Evolutionary conservation across 1,140 invertebrate species (phyloP), one percentile per base, ranked within the genome.

Genomic region (Drosophila fuyamai): DNA sequence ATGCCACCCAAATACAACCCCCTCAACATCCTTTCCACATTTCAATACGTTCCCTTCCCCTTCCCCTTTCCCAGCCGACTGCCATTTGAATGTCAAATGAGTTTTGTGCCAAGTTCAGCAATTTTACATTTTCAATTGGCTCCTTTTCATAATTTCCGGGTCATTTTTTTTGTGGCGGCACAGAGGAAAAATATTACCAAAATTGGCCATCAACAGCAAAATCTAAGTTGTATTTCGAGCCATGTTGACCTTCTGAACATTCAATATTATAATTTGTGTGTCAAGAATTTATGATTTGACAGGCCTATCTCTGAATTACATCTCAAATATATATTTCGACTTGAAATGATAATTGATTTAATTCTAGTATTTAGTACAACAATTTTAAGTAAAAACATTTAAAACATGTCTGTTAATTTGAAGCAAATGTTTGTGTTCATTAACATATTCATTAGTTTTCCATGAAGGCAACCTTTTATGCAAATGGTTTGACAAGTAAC

Each of bases 41-140:
- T 44, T 16, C 43, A 51, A 51, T 51, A 29, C 13, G 48, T 32
- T 14, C 9, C 35, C 43, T 16, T 16, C 23, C 10, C 35, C 44
- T 12, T 50, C 10, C 35, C 44, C 12, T 50, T 47, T 60, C 10
- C 36, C 23, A 27, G n/a, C 29, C 14, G 10, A 35, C 55, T 65
- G 59, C 56, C 63, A 76, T 81, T 81, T 81, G 56, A 81, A 81
- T 81, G 79, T 74, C 78, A 80, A 81, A 81, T 81, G 78, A 81
- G 78, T 81, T 81, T 81, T 81, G 78, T 81, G 79, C 79, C 79
- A 76, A 81, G 79, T 81, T 81, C 73, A 76, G 79, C 79, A 81
- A 81, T 81, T 81, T 81, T 81, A 66, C 65, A 81, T 76, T 81
- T 81, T 81, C 78, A 81, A 81, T 81, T 81, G 78, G 71, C 78